Percentiles rank a stretch among this genome's conserved stretches.
phyloP scores from a whole-genome alignment of 2,888 invertebrate genomes.

The Meliscaeva auricollis region DNA sequence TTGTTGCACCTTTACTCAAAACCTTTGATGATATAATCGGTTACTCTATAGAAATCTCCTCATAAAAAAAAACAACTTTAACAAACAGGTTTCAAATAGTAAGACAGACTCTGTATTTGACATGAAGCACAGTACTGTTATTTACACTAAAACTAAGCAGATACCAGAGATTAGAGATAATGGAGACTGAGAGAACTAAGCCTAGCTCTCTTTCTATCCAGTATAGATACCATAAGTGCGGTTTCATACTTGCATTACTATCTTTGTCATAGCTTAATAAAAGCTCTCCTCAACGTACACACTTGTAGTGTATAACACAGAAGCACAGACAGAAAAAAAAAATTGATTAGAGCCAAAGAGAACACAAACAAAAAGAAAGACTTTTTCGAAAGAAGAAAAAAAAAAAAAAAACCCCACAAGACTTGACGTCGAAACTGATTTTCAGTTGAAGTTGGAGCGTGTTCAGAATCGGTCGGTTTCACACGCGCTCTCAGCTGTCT shows the following conservation, averaged over 20 bases:
- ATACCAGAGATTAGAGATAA: background rate
- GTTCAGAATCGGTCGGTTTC: conserved; percentile 78
- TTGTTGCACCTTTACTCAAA: conserved; percentile 25
- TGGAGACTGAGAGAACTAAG: conserved; percentile 27
- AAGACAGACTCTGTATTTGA: background rate
- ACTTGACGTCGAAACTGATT: conserved; percentile 73
- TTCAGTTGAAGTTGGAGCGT: conserved; percentile 80
- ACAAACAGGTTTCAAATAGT: background rate
- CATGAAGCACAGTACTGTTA: background rate
- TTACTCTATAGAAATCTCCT: too few relatives aligned
- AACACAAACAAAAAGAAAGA: conserved; percentile 46
- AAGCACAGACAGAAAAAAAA: conserved; percentile 9
- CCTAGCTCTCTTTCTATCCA: background rate
- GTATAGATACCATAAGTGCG: too few relatives aligned
- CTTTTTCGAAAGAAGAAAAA: conserved; percentile 52
- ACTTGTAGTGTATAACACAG: background rate
- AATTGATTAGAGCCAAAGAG: too few relatives aligned
- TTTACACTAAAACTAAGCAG: background rate
- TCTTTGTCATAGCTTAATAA: background rate
- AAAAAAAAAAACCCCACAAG: conserved; percentile 57
- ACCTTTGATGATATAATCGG: background rate
- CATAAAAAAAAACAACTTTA: too few relatives aligned
- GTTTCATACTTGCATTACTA: background rate
- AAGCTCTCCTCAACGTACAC: conserved; percentile 21
- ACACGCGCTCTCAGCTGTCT: conserved; percentile 75